phyloP scores from a whole-genome alignment of 2,797 vertebrate species.

The Pseudomugil gertrudae region DNA sequence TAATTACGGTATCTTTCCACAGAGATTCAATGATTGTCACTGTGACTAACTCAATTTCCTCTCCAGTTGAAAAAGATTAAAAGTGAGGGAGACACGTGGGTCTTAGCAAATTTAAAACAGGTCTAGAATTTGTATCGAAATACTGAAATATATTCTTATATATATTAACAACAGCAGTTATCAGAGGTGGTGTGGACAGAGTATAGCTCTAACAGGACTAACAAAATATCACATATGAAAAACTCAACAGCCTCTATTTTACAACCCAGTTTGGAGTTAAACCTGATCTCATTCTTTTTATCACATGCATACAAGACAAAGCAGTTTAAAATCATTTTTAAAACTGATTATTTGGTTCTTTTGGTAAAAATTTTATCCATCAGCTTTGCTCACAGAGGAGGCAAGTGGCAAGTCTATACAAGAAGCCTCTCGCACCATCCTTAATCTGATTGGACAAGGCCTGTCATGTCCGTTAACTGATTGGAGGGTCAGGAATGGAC shows the following conservation, averaged over 20 bases:
- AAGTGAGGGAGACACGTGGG: background rate
- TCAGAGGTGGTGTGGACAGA: background rate
- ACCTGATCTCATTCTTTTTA: slow-evolving; percentile 13
- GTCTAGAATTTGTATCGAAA: background rate
- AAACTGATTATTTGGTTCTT: slow-evolving; percentile 30
- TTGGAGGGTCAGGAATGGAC: slow-evolving; percentile 63
- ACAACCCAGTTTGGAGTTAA: background rate
- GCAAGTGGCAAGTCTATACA: slow-evolving; percentile 74
- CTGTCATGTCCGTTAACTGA: slow-evolving; percentile 76
- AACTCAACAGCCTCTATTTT: background rate
- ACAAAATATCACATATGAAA: slow-evolving; percentile 3
- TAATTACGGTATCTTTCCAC: slow-evolving; percentile 5
- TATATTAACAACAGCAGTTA: background rate
- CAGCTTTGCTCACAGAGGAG: slow-evolving; percentile 43
- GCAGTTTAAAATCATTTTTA: slow-evolving; percentile 1
- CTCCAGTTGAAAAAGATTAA: background rate
- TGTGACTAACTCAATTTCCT: slow-evolving; percentile 1
- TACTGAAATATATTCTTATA: background rate
- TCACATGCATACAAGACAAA: background rate
- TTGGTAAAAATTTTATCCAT: slow-evolving; percentile 48
- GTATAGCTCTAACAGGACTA: background rate
- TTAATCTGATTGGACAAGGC: slow-evolving; percentile 78
- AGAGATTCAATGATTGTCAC: slow-evolving; percentile 15
- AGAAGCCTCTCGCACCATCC: slow-evolving; percentile 60
- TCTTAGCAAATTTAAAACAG: slow-evolving; percentile 17